Conservation (phyloP, 2,888 invertebrate genomes). For the Metopia argyrocephala region DNA sequence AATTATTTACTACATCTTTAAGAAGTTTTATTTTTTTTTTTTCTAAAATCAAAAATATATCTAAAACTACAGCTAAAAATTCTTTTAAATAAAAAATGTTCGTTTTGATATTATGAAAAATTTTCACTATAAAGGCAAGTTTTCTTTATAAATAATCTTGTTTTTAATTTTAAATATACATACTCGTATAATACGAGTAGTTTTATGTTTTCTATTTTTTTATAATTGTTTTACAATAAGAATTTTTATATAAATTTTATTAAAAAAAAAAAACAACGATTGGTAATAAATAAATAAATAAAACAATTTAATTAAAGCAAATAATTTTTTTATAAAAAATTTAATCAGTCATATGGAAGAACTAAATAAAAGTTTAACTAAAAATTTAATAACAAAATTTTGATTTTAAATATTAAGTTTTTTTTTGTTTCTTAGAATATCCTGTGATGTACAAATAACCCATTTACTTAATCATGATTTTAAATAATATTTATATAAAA, state of each 20-base stretch:
- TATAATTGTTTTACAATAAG: too few relatives aligned
- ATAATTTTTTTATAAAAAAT: neutral
- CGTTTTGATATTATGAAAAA: constrained; percentile 45
- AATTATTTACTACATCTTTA: neutral
- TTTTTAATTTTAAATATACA: constrained; percentile 10
- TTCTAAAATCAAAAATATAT: constrained; percentile 10
- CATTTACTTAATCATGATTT: neutral
- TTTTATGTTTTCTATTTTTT: neutral
- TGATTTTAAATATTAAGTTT: neutral
- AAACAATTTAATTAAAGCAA: too few relatives aligned
- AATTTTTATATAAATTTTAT: neutral
- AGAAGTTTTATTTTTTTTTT: neutral
- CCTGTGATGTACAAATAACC: neutral
- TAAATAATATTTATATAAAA: neutral
- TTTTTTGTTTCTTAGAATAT: neutral
- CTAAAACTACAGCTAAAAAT: constrained; percentile 24
- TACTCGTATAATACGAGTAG: too few relatives aligned
- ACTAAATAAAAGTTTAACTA: neutral
- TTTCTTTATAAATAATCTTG: constrained; percentile 38
- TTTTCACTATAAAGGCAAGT: constrained; percentile 64
- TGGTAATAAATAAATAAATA: neutral
- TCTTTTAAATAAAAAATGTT: constrained; percentile 2
- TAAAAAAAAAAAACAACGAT: neutral
- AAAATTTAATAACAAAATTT: neutral
- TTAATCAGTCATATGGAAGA: neutral